Conservation (phyloP, 1,140 invertebrate genomes). For the Zaprionus capensis region DNA sequence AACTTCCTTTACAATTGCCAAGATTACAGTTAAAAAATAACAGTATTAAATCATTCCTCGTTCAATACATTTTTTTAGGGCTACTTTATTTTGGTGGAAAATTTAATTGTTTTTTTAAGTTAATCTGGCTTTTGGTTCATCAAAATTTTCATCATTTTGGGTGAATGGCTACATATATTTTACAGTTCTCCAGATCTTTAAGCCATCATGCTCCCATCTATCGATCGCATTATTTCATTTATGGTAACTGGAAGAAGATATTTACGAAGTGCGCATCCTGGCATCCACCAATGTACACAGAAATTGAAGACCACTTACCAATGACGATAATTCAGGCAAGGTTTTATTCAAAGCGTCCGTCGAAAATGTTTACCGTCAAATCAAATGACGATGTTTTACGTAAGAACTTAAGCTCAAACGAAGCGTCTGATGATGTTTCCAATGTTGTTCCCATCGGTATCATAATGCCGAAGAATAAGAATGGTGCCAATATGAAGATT, state of each 20-base stretch:
- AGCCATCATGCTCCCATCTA: conserved; percentile 57
- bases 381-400: conserved; percentile 49
- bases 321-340: conserved; percentile 32
- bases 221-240: conserved; percentile 33
- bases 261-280: conserved; percentile 13
- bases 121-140: conserved; percentile 1
- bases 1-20: background rate
- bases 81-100: background rate
- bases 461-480: conserved; percentile 48
- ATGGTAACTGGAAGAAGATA: conserved; percentile 42
- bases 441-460: conserved; percentile 60
- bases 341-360: conserved; percentile 38
- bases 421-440: background rate
- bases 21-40: background rate
- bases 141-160: conserved; percentile 14
- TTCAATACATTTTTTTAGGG: conserved; percentile 3
- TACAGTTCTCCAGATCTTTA: conserved; percentile 63
- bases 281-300: conserved; percentile 13
- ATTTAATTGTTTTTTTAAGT: conserved; percentile 19
- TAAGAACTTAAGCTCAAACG: conserved; percentile 59
- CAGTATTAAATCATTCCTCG: conserved; percentile 2
- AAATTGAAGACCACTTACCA: background rate
- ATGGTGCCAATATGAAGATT: conserved; percentile 64
- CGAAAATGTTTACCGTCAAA: conserved; percentile 41
- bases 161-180: conserved; percentile 46